A percentile compares a stretch with the other conserved stretches of the same genome.
Conservation (phyloP, 2,888 invertebrate species). For the Dione juno region DNA sequence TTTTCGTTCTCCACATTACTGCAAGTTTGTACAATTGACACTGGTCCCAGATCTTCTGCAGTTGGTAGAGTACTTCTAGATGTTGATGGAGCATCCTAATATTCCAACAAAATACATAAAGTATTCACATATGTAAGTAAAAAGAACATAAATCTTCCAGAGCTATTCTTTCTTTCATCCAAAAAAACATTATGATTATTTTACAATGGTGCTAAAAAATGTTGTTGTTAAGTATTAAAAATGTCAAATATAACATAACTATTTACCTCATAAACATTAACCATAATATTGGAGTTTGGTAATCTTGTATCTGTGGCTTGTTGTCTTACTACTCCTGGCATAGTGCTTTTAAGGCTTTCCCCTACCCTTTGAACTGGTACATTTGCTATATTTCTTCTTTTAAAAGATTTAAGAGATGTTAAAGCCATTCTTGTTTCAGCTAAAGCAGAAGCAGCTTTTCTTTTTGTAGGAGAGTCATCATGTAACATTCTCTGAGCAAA, state of each 20-base stretch:
- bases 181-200: no score
- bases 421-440: slow-evolving; percentile 90
- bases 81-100: slow-evolving; percentile 78
- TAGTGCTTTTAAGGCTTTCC: slow-evolving; percentile 78
- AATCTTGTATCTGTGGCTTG: slow-evolving; percentile 67
- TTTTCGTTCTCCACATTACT: slow-evolving; percentile 76
- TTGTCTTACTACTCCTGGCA: slow-evolving; percentile 83
- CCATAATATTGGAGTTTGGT: slow-evolving; percentile 78
- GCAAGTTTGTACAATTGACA: slow-evolving; percentile 74
- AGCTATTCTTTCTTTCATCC: no score
- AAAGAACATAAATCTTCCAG: no score
- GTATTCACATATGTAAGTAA: neutral
- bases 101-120: slow-evolving; percentile 6
- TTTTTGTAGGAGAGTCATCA: slow-evolving; percentile 84
- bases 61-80: slow-evolving; percentile 64
- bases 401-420: slow-evolving; percentile 88
- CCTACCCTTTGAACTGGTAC: slow-evolving; percentile 80
- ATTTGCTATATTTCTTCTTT: slow-evolving; percentile 80
- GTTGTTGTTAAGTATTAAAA: neutral
- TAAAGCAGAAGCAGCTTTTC: slow-evolving; percentile 84
- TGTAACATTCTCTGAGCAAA: slow-evolving; percentile 87
- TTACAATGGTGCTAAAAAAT: no score
- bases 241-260: neutral
- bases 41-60: slow-evolving; percentile 70
- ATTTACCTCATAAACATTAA: slow-evolving; percentile 83